Percentiles rank a stretch among this genome's conserved stretches.
These are phyloP conservation scores for Penaeus japonicus DNA, from an alignment of 1,140 invertebrate species.

Conservation along the genomic window DNA sequence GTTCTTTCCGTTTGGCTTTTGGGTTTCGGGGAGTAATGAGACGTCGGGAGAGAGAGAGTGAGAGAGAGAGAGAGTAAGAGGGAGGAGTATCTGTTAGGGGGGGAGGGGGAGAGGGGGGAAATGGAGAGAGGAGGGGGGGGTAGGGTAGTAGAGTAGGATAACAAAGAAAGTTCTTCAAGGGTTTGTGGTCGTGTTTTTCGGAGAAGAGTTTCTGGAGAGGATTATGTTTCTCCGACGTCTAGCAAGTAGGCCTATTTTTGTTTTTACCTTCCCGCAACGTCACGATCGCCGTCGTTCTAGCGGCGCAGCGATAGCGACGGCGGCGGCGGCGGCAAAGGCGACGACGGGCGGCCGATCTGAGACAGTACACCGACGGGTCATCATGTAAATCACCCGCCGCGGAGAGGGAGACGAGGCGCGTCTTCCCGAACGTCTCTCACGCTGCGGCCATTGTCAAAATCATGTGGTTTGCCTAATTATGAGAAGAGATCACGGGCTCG, in stretches of 20 bases:
- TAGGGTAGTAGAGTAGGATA: no score
- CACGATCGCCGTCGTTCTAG: no score
- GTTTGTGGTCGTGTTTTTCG: no score
- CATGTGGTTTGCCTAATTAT: constrained; percentile 55
- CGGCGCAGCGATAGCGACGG: no score
- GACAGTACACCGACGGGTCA: neutral
- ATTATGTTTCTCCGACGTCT: no score
- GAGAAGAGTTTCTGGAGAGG: no score
- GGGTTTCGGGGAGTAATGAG: no score
- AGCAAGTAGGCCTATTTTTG: no score
- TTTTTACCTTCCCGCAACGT: no score
- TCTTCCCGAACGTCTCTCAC: neutral
- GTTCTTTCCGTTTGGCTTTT: no score
- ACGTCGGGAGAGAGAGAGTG: neutral
- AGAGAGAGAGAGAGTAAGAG: neutral
- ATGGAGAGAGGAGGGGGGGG: neutral
- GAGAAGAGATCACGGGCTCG: constrained; percentile 33
- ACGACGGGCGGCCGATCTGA: neutral
- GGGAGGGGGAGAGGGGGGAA: neutral
- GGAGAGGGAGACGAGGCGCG: neutral
- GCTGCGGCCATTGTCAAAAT: constrained; percentile 45
- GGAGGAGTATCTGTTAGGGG: neutral
- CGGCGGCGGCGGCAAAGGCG: neutral
- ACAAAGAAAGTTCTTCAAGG: no score
- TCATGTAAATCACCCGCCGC: neutral